Conservation (phyloP, 2,113 vertebrate genomes). For the Syngnathus scovelli region DNA sequence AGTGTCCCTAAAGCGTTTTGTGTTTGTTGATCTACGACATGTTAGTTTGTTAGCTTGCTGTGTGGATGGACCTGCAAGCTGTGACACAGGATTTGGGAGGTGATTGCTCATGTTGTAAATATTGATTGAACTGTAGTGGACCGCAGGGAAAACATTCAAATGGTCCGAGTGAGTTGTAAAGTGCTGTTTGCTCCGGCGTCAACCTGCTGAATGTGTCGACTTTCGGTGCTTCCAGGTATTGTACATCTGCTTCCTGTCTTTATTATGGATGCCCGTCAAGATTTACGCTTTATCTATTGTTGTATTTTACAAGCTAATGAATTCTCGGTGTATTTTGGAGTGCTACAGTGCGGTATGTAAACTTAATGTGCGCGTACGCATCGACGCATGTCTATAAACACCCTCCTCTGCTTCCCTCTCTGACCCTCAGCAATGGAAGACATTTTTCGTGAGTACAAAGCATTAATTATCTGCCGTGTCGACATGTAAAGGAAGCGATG, state of each 20-base stretch:
- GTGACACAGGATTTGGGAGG: conserved; percentile 39
- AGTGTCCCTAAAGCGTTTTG: background rate
- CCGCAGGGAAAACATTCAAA: conserved; percentile 47
- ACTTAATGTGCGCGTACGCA: conserved; percentile 17
- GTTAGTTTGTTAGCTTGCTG: conserved; percentile 26
- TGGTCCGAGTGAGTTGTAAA: conserved; percentile 46
- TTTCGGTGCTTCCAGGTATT: conserved; percentile 58
- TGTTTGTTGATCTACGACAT: conserved; percentile 22
- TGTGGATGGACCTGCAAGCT: conserved; percentile 30
- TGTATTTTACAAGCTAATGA: conserved; percentile 35
- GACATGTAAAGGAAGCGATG: conserved; percentile 65
- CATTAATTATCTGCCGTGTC: conserved; percentile 64
- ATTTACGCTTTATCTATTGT: conserved; percentile 42
- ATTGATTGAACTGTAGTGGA: conserved; percentile 49
- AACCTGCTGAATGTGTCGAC: conserved; percentile 33
- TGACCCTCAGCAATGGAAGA: conserved; percentile 50
- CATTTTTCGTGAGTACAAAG: conserved; percentile 60
- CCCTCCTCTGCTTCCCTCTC: conserved; percentile 27
- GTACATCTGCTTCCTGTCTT: conserved; percentile 56
- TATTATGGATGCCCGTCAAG: conserved; percentile 36
- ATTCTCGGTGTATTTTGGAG: conserved; percentile 27
- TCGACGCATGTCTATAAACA: conserved; percentile 48
- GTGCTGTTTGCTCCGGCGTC: conserved; percentile 45
- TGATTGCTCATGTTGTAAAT: conserved; percentile 52
- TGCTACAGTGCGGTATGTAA: conserved; percentile 1